Base-by-base conservation (phyloP, 2,888 invertebrate genomes). In the Melitaea athalia region DNA sequence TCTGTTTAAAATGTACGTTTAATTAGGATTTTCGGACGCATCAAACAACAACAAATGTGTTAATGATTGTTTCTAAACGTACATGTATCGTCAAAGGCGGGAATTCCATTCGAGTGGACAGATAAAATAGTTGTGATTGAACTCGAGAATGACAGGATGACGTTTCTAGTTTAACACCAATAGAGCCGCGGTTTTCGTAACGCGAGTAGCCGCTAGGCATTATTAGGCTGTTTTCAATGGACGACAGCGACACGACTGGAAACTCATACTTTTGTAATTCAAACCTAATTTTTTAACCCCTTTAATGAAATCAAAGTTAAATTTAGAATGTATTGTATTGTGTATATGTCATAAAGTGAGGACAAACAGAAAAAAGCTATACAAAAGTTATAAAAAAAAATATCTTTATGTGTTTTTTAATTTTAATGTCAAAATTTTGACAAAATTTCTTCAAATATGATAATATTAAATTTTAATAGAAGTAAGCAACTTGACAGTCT, bases 121-220 rank as follows among this genome's bases (percentile, higher is more conserved):
- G 45, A 55, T 62, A 57, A 55, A 62, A 24, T 49, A 31, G 55
- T 43, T 52, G 24, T 57, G 62, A 62, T 67, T 67, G 49, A 53
- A 61, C 38, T 42, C 61, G 53, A 42, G 66, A 62, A 62, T 49
- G 62, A 67, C 55, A 62, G 55, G 24, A 67, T 55, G 62, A 62
- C 67, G 53, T 67, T 67, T 67, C 67, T 67, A 67, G 62, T 67
- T 67, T 43, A 47, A 47, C 61, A 38, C 55, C 52, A 55, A n/a
- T 49, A 55, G 49, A 42, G 11, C 57, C 47, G 55, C 66, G 49
- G 66, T 49, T 62, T 61, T 61, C 60, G 59, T 17, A 42, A 50
- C 31, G 61, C 66, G 6, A 49, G 66, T 57, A 66, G 61, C 66
- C 66, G n/a, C 38, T 47, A 47, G 66, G 61, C 61, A 61, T 43